phyloP scores from a whole-genome alignment of 2,113 vertebrate genomes.

The Zosterops hypoxanthus region DNA sequence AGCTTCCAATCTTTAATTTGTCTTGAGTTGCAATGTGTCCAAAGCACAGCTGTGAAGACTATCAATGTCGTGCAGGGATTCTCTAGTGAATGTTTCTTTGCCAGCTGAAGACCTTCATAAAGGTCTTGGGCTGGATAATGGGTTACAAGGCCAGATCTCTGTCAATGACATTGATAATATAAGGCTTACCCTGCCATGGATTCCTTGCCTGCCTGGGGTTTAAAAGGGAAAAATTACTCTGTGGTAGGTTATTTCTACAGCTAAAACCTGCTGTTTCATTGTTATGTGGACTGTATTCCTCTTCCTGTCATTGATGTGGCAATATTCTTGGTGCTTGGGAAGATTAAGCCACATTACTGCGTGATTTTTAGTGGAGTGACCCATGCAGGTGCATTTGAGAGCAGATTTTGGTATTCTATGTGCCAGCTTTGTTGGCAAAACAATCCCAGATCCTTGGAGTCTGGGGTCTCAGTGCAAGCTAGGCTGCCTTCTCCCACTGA shows the following conservation, averaged over 20 bases:
- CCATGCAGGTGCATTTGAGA: neutral
- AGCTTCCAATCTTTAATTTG: neutral
- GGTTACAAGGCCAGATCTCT: neutral
- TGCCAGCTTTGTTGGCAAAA: neutral
- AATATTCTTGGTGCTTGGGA: neutral
- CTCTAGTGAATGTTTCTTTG: neutral
- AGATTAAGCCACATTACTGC: neutral
- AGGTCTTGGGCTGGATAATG: neutral
- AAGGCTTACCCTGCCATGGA: neutral
- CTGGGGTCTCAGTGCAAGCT: fast-evolving
- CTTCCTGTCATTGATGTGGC: neutral
- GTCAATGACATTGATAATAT: neutral
- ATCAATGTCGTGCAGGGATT: neutral
- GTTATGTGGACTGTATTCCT: neutral
- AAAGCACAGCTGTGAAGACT: neutral
- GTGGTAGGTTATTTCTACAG: neutral
- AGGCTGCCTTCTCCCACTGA: neutral
- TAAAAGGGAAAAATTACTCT: neutral
- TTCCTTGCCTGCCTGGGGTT: neutral
- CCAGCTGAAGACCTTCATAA: neutral
- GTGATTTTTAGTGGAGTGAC: neutral
- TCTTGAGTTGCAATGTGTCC: neutral
- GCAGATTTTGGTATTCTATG: neutral
- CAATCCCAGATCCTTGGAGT: neutral
- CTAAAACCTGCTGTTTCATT: neutral